A percentile compares a stretch with the other conserved stretches of the same genome.
Conservation (phyloP, 2,113 vertebrate genomes). For the Corvus cornix region DNA sequence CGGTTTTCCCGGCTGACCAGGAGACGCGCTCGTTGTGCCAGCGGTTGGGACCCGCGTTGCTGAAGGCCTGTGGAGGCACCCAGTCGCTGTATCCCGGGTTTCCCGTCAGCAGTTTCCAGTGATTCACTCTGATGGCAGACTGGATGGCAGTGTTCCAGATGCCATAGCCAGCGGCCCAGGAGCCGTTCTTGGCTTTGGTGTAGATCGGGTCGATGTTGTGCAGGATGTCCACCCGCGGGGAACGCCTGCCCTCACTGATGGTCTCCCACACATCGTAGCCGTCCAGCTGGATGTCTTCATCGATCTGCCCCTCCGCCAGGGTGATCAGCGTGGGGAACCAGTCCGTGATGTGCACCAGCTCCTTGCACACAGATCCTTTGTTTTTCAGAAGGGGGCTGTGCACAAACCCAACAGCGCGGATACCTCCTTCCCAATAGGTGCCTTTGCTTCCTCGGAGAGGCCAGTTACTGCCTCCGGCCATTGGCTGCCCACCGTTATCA, state of each 20-base stretch:
- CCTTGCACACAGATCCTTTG: slow-evolving; percentile 86
- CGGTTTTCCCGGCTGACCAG: slow-evolving; percentile 85
- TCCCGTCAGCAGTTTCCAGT: slow-evolving; percentile 95
- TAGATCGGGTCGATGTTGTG: slow-evolving; percentile 98
- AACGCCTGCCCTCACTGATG: slow-evolving; percentile 90
- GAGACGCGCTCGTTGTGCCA: slow-evolving; percentile 89
- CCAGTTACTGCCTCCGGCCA: slow-evolving; percentile 94
- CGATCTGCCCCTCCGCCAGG: slow-evolving; percentile 87
- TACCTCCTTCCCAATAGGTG: slow-evolving; percentile 95
- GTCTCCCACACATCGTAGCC: slow-evolving; percentile 97
- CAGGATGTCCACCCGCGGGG: slow-evolving; percentile 91
- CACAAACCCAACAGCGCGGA: slow-evolving; percentile 93
- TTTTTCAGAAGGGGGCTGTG: slow-evolving; percentile 90
- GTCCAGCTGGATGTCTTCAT: slow-evolving; percentile 88
- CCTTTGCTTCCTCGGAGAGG: slow-evolving; percentile 94
- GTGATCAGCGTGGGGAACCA: slow-evolving; percentile 96
- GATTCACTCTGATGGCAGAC: slow-evolving; percentile 89
- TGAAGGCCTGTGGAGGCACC: slow-evolving; percentile 96
- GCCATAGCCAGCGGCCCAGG: slow-evolving; percentile 90
- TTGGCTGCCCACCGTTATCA: slow-evolving; percentile 93
- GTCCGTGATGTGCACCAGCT: slow-evolving; percentile 95
- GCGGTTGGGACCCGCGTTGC: slow-evolving; percentile 80
- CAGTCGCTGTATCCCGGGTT: slow-evolving; percentile 94
- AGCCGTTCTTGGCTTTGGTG: slow-evolving; percentile 90
- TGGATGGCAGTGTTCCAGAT: slow-evolving; percentile 96